phyloP scores from a whole-genome alignment of 2,113 vertebrate genomes.

The Megaceryle torquata region DNA sequence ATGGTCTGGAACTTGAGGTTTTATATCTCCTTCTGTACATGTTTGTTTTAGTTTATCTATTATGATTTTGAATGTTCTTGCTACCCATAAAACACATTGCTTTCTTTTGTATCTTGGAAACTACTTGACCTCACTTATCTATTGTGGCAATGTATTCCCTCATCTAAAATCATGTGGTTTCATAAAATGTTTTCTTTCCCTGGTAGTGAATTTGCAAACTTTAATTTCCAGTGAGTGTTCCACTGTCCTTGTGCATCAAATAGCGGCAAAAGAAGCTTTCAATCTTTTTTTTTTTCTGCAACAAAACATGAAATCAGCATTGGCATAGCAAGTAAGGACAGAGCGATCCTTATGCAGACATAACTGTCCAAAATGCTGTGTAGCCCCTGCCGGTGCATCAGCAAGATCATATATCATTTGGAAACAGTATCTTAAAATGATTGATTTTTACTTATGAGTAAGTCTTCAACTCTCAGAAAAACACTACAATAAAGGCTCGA shows the following conservation, averaged over 20 bases:
- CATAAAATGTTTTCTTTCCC: constrained; percentile 11
- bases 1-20: constrained; percentile 12
- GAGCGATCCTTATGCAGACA: not conserved
- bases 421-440: not conserved
- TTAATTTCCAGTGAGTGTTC: not conserved
- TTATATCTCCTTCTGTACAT: not conserved
- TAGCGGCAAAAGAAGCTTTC: not conserved
- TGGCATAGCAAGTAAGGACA: not conserved
- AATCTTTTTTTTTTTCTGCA: not conserved
- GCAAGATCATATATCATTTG: not conserved
- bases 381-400: not conserved
- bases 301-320: not conserved
- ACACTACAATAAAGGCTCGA: not conserved
- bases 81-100: not conserved
- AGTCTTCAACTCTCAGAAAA: not conserved
- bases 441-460: not conserved
- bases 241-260: not conserved
- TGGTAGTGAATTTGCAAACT: not conserved
- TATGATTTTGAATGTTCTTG: not conserved
- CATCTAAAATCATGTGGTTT: not conserved
- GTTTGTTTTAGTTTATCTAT: not conserved
- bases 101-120: not conserved
- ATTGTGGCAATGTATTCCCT: not conserved
- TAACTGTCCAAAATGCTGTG: not conserved
- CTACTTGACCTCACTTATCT: constrained; percentile 20